These are phyloP conservation scores for Pitangus sulphuratus DNA, from an alignment of 2,797 vertebrate species.

Conservation along the genomic window DNA sequence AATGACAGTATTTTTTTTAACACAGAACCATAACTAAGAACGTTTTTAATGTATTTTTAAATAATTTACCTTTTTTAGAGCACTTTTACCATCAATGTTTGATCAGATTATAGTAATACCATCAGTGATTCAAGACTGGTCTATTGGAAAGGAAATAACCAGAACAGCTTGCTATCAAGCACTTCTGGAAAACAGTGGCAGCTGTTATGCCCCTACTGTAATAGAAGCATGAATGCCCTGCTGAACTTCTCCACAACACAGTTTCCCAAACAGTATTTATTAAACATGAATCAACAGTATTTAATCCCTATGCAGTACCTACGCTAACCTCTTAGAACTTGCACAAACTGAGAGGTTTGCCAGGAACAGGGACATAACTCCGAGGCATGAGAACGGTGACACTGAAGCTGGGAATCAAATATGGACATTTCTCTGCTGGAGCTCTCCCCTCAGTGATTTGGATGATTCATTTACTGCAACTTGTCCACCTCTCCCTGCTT, in stretches of 20 bases:
- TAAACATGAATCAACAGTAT: neutral
- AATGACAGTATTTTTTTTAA: neutral
- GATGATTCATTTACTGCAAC: neutral
- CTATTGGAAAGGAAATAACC: neutral
- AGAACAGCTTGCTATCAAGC: neutral
- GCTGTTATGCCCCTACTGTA: neutral
- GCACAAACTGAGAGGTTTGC: neutral
- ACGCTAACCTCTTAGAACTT: neutral
- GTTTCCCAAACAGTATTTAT: neutral
- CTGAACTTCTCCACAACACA: neutral
- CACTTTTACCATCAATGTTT: neutral
- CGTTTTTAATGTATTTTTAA: neutral
- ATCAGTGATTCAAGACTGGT: neutral
- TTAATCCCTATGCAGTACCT: neutral
- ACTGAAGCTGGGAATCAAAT: neutral
- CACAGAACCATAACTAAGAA: neutral
- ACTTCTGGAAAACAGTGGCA: neutral
- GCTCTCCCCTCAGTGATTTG: neutral
- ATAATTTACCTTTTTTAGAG: neutral
- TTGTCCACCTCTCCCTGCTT: neutral
- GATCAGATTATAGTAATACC: neutral
- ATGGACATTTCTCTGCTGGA: neutral
- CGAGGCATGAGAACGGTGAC: fast-evolving
- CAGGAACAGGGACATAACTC: neutral
- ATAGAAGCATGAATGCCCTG: neutral